These are phyloP conservation scores for Stenotaenia linearis DNA, from an alignment of 2,888 invertebrate genomes.

Conservation along the genomic window DNA sequence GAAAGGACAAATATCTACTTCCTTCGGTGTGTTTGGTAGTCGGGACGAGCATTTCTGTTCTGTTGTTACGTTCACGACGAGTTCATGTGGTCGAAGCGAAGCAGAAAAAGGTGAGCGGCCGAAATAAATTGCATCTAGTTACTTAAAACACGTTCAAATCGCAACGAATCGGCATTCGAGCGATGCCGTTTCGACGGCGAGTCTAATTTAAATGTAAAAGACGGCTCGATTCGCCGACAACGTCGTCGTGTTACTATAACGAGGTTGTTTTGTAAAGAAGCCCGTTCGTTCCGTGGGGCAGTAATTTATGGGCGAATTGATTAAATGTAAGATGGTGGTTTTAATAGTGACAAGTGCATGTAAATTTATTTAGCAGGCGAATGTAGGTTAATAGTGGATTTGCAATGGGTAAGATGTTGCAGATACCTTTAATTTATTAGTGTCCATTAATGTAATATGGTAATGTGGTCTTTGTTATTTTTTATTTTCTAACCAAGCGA, in stretches of 20 bases:
- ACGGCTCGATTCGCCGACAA: too few relatives aligned
- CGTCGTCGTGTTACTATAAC: neutral
- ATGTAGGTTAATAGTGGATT: conserved; percentile 24
- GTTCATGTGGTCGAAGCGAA: conserved; percentile 27
- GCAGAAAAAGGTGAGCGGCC: neutral
- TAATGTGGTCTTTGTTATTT: neutral
- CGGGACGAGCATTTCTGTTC: conserved; percentile 1
- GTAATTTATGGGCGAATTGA: neutral
- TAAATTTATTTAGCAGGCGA: neutral
- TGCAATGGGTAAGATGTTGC: neutral
- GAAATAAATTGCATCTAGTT: neutral
- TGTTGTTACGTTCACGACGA: neutral
- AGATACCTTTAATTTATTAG: neutral
- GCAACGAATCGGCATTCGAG: too few relatives aligned
- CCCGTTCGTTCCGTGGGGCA: too few relatives aligned
- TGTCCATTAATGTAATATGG: neutral
- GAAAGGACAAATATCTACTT: conserved; percentile 3
- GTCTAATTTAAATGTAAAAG: too few relatives aligned
- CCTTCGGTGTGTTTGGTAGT: neutral
- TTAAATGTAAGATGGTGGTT: neutral
- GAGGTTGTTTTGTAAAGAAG: neutral
- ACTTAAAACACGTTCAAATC: neutral
- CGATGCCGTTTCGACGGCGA: too few relatives aligned
- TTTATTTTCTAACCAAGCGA: neutral
- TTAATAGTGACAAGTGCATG: neutral